Evolutionary conservation across 2,888 invertebrate species (phyloP).

Genomic region (Apotomis betuletana): DNA sequence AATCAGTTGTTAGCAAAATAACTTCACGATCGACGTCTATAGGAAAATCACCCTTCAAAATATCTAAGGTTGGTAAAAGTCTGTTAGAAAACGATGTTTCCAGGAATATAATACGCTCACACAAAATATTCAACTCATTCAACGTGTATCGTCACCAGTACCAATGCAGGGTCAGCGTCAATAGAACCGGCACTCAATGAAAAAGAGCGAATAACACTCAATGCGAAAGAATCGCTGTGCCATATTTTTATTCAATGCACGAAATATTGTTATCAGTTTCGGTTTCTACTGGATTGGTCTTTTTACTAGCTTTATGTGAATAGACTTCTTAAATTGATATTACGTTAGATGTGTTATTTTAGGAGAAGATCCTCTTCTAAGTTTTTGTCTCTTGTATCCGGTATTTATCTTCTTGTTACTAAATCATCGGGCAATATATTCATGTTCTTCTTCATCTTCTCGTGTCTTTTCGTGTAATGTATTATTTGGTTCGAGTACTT

Average conservation of each 20-base stretch:
- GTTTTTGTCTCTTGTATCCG: no score
- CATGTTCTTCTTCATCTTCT: no score
- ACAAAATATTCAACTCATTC: slow-evolving; percentile 2
- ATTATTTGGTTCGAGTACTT: no score
- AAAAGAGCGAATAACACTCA: slow-evolving; percentile 16
- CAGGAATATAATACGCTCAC: not conserved
- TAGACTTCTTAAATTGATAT: no score
- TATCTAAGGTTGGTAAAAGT: not conserved
- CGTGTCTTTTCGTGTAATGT: no score
- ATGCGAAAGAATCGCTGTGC: slow-evolving; percentile 5
- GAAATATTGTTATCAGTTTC: slow-evolving; percentile 12
- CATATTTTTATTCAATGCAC: slow-evolving; percentile 3
- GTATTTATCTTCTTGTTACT: no score
- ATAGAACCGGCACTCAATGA: slow-evolving; percentile 20
- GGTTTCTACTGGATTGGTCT: not conserved
- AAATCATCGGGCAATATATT: no score
- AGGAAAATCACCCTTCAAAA: not conserved
- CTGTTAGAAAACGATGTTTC: not conserved
- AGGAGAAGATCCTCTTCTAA: not conserved
- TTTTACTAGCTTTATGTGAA: not conserved
- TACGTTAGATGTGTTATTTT: no score
- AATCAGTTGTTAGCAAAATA: no score
- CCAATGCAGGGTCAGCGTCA: slow-evolving; percentile 19
- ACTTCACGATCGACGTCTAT: no score
- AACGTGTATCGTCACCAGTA: slow-evolving; percentile 9